These are phyloP conservation scores for Oxyteleia sp. DNA, from an alignment of 2,888 invertebrate species.

Conservation along the genomic window DNA sequence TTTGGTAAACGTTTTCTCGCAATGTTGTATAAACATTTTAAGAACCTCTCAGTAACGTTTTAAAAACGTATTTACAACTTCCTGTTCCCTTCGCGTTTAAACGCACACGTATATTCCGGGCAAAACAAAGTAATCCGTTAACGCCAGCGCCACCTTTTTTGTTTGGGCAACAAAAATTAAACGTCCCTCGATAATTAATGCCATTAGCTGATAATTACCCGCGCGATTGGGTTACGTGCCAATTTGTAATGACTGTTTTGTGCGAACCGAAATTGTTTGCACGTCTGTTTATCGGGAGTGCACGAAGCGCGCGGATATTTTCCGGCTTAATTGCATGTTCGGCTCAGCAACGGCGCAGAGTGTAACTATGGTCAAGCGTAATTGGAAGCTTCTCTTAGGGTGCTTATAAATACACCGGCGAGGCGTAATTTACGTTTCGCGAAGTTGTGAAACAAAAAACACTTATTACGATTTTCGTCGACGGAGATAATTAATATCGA, in stretches of 20 bases:
- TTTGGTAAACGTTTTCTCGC: too few relatives aligned
- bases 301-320: slow-evolving; percentile 38
- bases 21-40: too few relatives aligned
- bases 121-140: too few relatives aligned
- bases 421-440: slow-evolving; percentile 40
- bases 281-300: slow-evolving; percentile 37
- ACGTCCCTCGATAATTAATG: slow-evolving; percentile 32
- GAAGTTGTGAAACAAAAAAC: slow-evolving; percentile 26
- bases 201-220: slow-evolving; percentile 33
- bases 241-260: slow-evolving; percentile 48
- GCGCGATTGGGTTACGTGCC: slow-evolving; percentile 28
- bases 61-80: too few relatives aligned
- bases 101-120: too few relatives aligned
- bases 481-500: slow-evolving; percentile 6
- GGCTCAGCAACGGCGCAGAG: slow-evolving; percentile 13
- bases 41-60: too few relatives aligned
- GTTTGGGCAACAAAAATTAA: neutral
- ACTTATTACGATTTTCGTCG: slow-evolving; percentile 1
- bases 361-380: slow-evolving; percentile 58
- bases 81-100: too few relatives aligned
- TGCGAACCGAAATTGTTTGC: slow-evolving; percentile 36
- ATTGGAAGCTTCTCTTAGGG: slow-evolving; percentile 58
- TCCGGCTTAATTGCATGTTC: slow-evolving; percentile 56
- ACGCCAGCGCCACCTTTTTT: too few relatives aligned
- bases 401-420: slow-evolving; percentile 39